Evolutionary conservation across 2,797 vertebrate species (phyloP), one percentile per base, ranked within the genome.

Genomic region (Callimico goeldii): DNA sequence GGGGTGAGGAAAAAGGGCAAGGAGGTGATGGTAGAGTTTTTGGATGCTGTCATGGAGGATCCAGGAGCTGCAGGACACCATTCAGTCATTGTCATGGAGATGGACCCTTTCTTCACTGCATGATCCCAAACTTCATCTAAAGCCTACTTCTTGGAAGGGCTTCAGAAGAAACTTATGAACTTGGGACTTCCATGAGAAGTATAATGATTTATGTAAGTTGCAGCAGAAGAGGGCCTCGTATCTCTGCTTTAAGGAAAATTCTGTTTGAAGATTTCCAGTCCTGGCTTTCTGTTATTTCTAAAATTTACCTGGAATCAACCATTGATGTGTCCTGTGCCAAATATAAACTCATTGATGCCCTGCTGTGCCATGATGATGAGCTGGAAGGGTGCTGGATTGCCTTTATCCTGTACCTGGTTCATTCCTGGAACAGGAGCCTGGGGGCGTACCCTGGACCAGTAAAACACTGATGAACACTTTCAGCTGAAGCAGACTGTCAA

Each of bases 331-430:
- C 99, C 72, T 99, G 99, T 98, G 99, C 99, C 70, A 99, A 99
- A 98, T 99, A 99, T 70, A 99, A 99, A 95, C 99, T 99, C 95
- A 99, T 99, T 20, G 99, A 99, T 98, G 98, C 99, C 73, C 98
- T 99, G 89, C 98, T 99, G 77, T 99, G 99, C 98, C 99, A 99
- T 0, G 99, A 99, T 0, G 99, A 99, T 57, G 99, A 99, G 94
- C 97, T 99, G 98, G 99, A 99, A 95, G 99, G 99, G 5, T 99
- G 99, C 93, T 99, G 99, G 48, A 98, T 99, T 0, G 99, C 99
- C 33, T 99, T 99, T 97, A 99, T 99, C 96, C 98, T 99, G 24
- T 99, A 99, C 98, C 98, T 99, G 0, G 99, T 99, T 36, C 99
- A 99, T 28, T 98, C 99, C 0, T 99, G 99, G 99, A 98, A 99